phyloP scores from a whole-genome alignment of 1,140 invertebrate species.

The Musca domestica region DNA sequence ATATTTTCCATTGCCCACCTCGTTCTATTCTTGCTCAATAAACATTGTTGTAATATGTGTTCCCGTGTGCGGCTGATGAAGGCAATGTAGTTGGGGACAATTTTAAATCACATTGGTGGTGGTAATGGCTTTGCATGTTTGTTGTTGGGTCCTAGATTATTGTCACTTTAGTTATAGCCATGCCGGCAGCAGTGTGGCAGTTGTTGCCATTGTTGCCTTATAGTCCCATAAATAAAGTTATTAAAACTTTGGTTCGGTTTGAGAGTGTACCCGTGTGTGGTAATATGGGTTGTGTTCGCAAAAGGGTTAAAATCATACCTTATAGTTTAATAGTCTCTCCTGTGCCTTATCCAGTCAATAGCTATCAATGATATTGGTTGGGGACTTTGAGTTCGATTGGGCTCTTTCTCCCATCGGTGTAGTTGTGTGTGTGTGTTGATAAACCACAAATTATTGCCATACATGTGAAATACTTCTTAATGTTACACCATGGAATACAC shows the following conservation, averaged over 20 bases:
- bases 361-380: background rate
- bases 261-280: background rate
- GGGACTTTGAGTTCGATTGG: background rate
- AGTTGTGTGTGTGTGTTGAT: background rate
- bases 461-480: constrained; percentile 13
- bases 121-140: constrained; percentile 1
- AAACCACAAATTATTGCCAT: constrained; percentile 20
- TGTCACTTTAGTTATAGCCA: constrained; percentile 8
- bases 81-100: background rate
- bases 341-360: no score
- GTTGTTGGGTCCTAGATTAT: background rate
- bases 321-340: background rate
- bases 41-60: no score
- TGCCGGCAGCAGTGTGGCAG: background rate
- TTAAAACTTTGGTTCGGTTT: constrained; percentile 2
- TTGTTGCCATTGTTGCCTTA: background rate
- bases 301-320: constrained; percentile 5
- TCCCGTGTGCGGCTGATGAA: background rate
- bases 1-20: no score
- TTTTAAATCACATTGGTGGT: constrained; percentile 12
- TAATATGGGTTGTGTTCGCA: constrained; percentile 9
- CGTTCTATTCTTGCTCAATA: no score
- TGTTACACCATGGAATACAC: constrained; percentile 17
- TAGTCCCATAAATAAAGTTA: constrained; percentile 18
- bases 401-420: background rate